Evolutionary conservation across 2,113 vertebrate genomes (phyloP).

Genomic region (Rhinopomastus cyanomelas): DNA sequence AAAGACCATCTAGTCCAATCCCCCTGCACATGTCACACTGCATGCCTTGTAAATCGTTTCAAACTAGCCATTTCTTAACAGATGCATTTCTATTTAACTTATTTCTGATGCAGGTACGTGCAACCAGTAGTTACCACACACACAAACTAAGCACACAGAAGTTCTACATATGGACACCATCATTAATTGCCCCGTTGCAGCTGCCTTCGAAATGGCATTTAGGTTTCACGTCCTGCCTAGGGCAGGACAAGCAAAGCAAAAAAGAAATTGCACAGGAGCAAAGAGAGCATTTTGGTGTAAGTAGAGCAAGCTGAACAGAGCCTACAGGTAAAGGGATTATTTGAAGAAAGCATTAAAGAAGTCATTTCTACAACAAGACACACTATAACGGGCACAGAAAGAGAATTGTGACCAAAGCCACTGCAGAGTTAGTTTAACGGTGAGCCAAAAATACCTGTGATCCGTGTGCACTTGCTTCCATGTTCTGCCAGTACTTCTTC

Average conservation of each 20-base stretch:
- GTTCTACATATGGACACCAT: not conserved
- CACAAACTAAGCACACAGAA: not conserved
- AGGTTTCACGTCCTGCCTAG: not conserved
- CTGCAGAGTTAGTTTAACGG: not conserved
- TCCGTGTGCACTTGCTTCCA: constrained; percentile 78
- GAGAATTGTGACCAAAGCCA: not conserved
- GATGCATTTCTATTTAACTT: not conserved
- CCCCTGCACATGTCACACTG: too few relatives aligned
- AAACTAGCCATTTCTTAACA: not conserved
- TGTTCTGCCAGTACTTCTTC: constrained; percentile 84
- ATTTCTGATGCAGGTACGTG: not conserved
- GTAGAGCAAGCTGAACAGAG: not conserved
- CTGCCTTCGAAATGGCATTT: not conserved
- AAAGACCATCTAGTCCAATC: too few relatives aligned
- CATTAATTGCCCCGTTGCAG: not conserved
- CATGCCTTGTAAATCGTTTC: not conserved
- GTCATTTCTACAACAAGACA: not conserved
- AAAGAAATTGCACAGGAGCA: not conserved
- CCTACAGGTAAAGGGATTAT: not conserved
- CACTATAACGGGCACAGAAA: not conserved
- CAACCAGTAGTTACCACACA: not conserved
- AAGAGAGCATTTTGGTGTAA: not conserved
- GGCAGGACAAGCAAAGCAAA: not conserved
- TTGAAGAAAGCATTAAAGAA: not conserved
- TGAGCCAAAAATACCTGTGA: constrained; percentile 77